Evolutionary conservation across 2,113 vertebrate genomes (phyloP).

Genomic region (Numida meleagris): DNA sequence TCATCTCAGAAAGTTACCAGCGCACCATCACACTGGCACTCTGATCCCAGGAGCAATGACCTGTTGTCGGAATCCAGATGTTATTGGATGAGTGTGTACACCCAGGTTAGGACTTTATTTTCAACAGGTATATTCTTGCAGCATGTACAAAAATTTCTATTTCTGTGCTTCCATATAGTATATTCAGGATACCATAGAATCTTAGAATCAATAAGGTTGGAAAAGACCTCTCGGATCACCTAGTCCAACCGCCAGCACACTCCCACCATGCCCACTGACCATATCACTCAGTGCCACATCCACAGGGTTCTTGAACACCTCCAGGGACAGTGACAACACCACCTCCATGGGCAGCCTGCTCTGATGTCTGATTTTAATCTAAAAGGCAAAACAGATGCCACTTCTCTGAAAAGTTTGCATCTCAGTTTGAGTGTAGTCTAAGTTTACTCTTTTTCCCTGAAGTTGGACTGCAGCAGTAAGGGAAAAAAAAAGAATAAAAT

Average conservation of each 20-base stretch:
- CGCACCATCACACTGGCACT: background rate
- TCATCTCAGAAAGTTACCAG: background rate
- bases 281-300: too few relatives aligned
- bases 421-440: background rate
- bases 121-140: background rate
- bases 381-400: background rate
- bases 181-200: background rate
- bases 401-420: constrained; percentile 3
- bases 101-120: background rate
- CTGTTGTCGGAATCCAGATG: background rate
- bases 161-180: background rate
- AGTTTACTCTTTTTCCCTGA: background rate
- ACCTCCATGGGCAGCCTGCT: too few relatives aligned
- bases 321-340: too few relatives aligned
- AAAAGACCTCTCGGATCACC: too few relatives aligned
- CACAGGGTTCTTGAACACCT: too few relatives aligned
- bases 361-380: background rate
- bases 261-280: too few relatives aligned
- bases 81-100: background rate
- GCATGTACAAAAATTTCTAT: background rate
- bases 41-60: background rate
- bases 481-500: background rate
- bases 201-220: too few relatives aligned
- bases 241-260: too few relatives aligned
- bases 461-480: background rate